Evolutionary conservation across 2,797 vertebrate species (phyloP).

Genomic region (Microctenopoma lineatum): DNA sequence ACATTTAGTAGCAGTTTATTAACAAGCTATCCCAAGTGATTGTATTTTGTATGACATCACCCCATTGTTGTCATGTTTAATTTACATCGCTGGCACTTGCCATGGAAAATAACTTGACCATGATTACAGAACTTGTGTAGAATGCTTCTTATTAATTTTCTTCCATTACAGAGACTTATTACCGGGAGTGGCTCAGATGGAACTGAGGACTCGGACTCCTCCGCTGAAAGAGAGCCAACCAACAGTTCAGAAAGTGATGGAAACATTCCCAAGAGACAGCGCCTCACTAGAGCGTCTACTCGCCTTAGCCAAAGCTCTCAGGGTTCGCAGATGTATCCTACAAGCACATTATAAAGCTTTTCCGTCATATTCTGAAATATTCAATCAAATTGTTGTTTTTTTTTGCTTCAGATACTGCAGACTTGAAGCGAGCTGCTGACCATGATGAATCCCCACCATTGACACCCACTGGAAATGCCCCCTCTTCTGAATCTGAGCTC

Average conservation of each 20-base stretch:
- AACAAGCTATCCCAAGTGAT: background rate
- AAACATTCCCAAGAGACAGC: constrained; percentile 88
- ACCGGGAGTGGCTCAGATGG: constrained; percentile 95
- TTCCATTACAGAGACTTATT: constrained; percentile 88
- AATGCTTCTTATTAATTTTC: background rate
- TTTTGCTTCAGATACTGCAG: constrained; percentile 78
- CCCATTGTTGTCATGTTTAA: background rate
- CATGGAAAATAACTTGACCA: background rate
- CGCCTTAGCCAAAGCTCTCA: constrained; percentile 98
- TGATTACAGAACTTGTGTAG: background rate
- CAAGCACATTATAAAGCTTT: background rate
- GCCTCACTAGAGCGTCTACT: constrained; percentile 94
- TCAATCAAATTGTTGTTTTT: background rate
- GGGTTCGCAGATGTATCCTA: constrained; percentile 78
- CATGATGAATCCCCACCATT: constrained; percentile 97
- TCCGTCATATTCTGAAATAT: background rate
- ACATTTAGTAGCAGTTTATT: background rate
- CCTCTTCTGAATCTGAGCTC: constrained; percentile 98
- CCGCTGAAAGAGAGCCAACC: constrained; percentile 95
- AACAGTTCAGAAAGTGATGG: constrained; percentile 97
- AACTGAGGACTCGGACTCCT: constrained; percentile 97
- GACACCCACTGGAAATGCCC: constrained; percentile 97
- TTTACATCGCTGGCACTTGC: background rate
- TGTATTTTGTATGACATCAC: background rate
- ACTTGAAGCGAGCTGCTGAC: constrained; percentile 91